Evolutionary conservation across 2,113 vertebrate species (phyloP), one percentile per base, ranked within the genome.

Genomic region (Atrichornis clamosus): DNA sequence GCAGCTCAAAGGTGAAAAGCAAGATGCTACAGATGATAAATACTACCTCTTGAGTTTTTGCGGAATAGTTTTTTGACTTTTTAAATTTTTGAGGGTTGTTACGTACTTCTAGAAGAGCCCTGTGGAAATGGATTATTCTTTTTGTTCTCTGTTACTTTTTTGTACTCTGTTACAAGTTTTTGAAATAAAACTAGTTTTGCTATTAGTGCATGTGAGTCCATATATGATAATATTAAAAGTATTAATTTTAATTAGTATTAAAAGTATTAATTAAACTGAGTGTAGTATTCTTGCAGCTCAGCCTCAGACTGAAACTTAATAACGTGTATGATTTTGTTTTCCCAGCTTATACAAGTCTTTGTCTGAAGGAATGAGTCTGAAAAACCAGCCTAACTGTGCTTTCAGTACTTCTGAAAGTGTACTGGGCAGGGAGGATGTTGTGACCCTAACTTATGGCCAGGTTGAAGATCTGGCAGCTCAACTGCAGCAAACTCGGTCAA

Each of bases 321-420:
- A 49, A 85, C 4, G 0, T 46, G 10, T 67, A 24, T 87, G 16
- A 42, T 86, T 89, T 95, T 91, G 37, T 97, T 93, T 95, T 73
- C 39, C 17, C 78, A 99, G 98, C 74, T 96, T 98, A 82, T 98
- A 98, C 87, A 97, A 98, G 82, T 97, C 97, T 82, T 94, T 98
- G 52, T 98, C 98, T 88, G 98, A 98, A 97, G 97, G 98, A 97
- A 93, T 92, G 83, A 96, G 69, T 80, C 84, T 97, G 58, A 98
- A 98, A 72, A 98, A 98, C 83, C 97, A 97, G 74, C 96, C 97
- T 85, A 95, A 95, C 55, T 93, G 84, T 76, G 73, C 96, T 37
- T 94, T 97, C 4, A 76, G 74, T 91, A 89, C 95, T 49, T 97
- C 97, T 83, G 98, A 97, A 96, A 86, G 97, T 74, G 87, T 93